A percentile compares a stretch with the other conserved stretches of the same genome.
Conservation (phyloP, 2,888 invertebrate genomes). For the Tholera decimalis region DNA sequence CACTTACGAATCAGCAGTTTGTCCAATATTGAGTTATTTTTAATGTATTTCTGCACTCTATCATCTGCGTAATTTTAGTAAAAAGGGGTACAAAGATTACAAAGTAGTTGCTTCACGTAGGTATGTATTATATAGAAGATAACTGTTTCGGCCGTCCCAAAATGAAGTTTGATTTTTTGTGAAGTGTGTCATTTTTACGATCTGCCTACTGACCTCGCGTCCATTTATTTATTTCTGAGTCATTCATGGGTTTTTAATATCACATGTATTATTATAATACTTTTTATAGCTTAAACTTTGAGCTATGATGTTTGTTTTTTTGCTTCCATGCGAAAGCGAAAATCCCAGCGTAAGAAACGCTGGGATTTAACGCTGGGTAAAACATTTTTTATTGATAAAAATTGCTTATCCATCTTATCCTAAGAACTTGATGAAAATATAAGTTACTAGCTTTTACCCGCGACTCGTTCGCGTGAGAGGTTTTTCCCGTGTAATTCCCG, state of each 20-base stretch:
- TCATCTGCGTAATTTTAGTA: too few relatives aligned
- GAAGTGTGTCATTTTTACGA: neutral
- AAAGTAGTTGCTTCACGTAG: too few relatives aligned
- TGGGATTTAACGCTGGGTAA: too few relatives aligned
- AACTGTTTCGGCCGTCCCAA: neutral
- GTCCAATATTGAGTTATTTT: too few relatives aligned
- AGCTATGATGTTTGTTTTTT: slow-evolving; percentile 19
- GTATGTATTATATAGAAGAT: too few relatives aligned
- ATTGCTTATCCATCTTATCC: slow-evolving; percentile 7
- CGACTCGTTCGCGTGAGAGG: too few relatives aligned
- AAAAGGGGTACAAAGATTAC: too few relatives aligned
- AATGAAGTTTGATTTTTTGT: neutral
- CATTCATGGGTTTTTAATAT: slow-evolving; percentile 17
- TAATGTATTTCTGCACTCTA: too few relatives aligned
- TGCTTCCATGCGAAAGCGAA: slow-evolving; percentile 5
- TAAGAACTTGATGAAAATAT: neutral
- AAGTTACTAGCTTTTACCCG: too few relatives aligned
- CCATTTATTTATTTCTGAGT: neutral
- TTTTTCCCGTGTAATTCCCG: too few relatives aligned
- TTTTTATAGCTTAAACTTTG: slow-evolving; percentile 30
- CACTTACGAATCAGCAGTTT: too few relatives aligned
- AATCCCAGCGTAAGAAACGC: slow-evolving; percentile 10
- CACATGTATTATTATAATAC: neutral
- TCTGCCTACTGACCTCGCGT: slow-evolving; percentile 6
- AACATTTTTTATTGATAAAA: neutral